Percentiles rank a stretch among this genome's conserved stretches.
phyloP scores from a whole-genome alignment of 2,113 vertebrate species.

The Bostrychus sinensis region DNA sequence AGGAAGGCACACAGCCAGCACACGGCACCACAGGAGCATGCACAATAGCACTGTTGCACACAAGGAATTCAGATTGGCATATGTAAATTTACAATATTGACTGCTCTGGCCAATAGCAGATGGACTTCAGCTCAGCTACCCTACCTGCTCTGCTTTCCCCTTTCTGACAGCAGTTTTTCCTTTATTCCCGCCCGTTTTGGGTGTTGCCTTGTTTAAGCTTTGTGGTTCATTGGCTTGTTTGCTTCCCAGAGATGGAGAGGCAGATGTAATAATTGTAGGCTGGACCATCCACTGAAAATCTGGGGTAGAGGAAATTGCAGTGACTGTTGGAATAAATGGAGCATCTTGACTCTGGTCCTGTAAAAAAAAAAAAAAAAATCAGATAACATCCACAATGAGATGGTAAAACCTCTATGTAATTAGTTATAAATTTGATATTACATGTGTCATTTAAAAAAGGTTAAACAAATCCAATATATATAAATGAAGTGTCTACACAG shows the following conservation, averaged over 20 bases:
- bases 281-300: slow-evolving; percentile 96
- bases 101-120: slow-evolving; percentile 50
- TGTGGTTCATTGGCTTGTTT: slow-evolving; percentile 83
- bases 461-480: slow-evolving; percentile 8
- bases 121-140: slow-evolving; percentile 35
- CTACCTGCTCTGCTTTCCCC: slow-evolving; percentile 93
- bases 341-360: slow-evolving; percentile 85
- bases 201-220: slow-evolving; percentile 71
- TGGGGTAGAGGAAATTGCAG: slow-evolving; percentile 89
- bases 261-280: slow-evolving; percentile 88
- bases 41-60: slow-evolving; percentile 53
- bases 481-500: slow-evolving; percentile 4
- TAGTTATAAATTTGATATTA: background rate
- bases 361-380: slow-evolving; percentile 40
- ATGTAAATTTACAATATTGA: slow-evolving; percentile 40
- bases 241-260: slow-evolving; percentile 86
- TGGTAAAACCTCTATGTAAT: background rate
- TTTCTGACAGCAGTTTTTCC: slow-evolving; percentile 87
- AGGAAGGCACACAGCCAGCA: slow-evolving; percentile 68
- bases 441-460: background rate
- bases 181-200: slow-evolving; percentile 82
- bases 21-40: slow-evolving; percentile 47
- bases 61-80: slow-evolving; percentile 45
- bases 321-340: slow-evolving; percentile 90
- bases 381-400: slow-evolving; percentile 17